Percentiles rank a stretch among this genome's conserved stretches.
These are phyloP conservation scores for Gila robusta DNA, from an alignment of 2,797 vertebrate species.

Conservation along the genomic window DNA sequence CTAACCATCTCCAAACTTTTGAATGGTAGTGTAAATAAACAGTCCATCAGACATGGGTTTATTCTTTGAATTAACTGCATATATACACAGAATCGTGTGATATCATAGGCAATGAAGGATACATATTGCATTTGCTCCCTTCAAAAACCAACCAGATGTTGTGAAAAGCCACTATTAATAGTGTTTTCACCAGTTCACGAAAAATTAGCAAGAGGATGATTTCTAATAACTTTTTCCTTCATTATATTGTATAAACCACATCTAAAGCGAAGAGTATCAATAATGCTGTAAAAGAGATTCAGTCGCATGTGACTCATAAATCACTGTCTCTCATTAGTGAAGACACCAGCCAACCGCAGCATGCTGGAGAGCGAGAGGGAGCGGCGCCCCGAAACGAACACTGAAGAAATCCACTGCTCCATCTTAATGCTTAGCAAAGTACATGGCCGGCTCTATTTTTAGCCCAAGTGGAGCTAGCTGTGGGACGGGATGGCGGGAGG, in stretches of 20 bases:
- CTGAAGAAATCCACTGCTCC: constrained; percentile 54
- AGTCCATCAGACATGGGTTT: not conserved
- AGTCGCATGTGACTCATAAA: constrained; percentile 21
- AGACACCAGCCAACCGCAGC: constrained; percentile 30
- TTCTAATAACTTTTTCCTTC: not conserved
- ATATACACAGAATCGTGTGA: not conserved
- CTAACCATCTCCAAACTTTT: not conserved
- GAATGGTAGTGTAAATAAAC: not conserved
- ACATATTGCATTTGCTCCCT: not conserved
- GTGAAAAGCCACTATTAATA: not conserved
- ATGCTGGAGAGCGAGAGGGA: not conserved
- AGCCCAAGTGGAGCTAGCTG: constrained; percentile 29
- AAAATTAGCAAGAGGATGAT: not conserved
- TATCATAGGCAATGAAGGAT: not conserved
- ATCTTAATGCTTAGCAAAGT: constrained; percentile 51
- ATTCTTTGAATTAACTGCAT: too few relatives aligned
- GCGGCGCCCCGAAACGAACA: constrained; percentile 19
- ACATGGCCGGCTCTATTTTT: constrained; percentile 62
- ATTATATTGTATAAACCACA: not conserved
- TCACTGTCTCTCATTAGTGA: constrained; percentile 42
- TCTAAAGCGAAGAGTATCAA: constrained; percentile 11
- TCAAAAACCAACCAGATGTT: not conserved
- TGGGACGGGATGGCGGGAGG: not conserved
- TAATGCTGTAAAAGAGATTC: constrained; percentile 18
- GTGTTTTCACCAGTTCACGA: not conserved